Evolutionary conservation across 2,888 invertebrate genomes (phyloP).

Genomic region (Lithosia quadra): DNA sequence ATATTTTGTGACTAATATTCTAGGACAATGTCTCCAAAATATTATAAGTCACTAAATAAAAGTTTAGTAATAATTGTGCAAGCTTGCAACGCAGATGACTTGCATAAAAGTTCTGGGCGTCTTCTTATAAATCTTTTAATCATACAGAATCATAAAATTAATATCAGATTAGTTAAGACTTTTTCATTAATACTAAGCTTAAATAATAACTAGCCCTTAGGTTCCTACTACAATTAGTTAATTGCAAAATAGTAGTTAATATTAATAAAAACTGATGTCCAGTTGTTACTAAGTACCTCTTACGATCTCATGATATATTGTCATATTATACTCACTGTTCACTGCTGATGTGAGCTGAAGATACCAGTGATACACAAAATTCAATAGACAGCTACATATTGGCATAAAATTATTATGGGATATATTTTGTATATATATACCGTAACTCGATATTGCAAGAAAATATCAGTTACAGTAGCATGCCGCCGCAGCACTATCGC

Average conservation of each 20-base stretch:
- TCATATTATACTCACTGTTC: not conserved
- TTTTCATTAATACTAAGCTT: not conserved
- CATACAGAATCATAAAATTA: not conserved
- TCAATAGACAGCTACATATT: not conserved
- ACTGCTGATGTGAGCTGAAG: too few species aligned
- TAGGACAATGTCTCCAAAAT: not conserved
- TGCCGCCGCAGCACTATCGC: conserved; percentile 36
- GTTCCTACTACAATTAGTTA: too few species aligned
- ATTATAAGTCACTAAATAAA: conserved; percentile 4
- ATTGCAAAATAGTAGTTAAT: too few species aligned
- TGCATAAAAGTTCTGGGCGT: not conserved
- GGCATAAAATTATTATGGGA: conserved; percentile 24
- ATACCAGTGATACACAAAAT: not conserved
- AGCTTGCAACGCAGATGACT: not conserved
- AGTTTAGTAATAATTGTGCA: conserved; percentile 1
- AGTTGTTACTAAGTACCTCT: not conserved
- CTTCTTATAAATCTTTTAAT: too few species aligned
- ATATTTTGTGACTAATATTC: not conserved
- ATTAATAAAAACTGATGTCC: too few species aligned
- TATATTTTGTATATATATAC: conserved; percentile 25
- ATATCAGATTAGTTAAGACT: not conserved
- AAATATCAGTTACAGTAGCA: conserved; percentile 53
- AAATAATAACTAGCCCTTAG: not conserved
- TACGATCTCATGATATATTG: not conserved
- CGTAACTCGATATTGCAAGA: conserved; percentile 34